Base-by-base conservation (phyloP, 2,888 invertebrate species). In the Plebejus anna region DNA sequence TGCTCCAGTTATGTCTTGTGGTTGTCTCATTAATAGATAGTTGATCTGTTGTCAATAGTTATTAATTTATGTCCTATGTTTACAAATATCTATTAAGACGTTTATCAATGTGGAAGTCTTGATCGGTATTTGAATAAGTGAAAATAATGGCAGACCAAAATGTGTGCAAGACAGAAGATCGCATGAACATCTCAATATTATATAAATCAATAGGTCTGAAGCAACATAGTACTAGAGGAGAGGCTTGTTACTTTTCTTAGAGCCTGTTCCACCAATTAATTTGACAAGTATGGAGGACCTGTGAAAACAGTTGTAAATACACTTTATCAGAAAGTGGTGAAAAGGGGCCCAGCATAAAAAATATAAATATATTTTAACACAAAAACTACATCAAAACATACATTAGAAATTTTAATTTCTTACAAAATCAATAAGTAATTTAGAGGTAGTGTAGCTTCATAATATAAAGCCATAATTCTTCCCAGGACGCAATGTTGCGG, bases 401-500 rank as follows among this genome's bases (percentile, higher is more conserved):
- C 5, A 55, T 55, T 4, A 16, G 16, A 55, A 55, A 55, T 22
- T 59, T 59, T 59, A 59, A 32, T 28, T 28, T 28, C 9, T 0
- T 16, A 11, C 22, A 28, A 71, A 77, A 72, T 75, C 77, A 76
- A 70, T 78, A 76, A 71, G 70, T 78, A 76, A 76, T 78, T 78
- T 77, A 61, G 76, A 32, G 32, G 32, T 32, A 22, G 22, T 36
- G 36, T 73, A 32, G 75, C 75, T 78, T 78, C 78, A 77, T 76
- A 79, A 77, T 76, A 79, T 79, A 78, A 78, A 77, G 75, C 78
- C 80, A 81, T 82, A 81, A 80, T 79, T 81, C 79, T 80, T 80
- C 78, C 79, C 80, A 81, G 81, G 79, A 80, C 81, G 79, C 78
- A 78, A 80, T 79, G 78, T 80, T 80, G 77, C 76, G 79, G 79